These are phyloP conservation scores for Chloroclystis v-ata DNA, from an alignment of 2,888 invertebrate genomes.

Conservation along the genomic window DNA sequence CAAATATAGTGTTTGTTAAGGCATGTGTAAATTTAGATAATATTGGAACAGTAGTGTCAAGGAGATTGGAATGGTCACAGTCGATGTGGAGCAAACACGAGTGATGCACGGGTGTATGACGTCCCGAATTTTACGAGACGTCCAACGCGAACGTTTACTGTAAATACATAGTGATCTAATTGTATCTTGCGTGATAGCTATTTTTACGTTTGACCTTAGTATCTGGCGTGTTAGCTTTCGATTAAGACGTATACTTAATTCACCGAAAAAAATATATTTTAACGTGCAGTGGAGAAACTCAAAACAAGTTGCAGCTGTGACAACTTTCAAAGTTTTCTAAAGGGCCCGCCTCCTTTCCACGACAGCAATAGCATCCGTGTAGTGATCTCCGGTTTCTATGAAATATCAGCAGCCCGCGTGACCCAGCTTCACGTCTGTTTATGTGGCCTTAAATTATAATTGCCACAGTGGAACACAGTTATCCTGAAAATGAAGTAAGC, in stretches of 20 bases:
- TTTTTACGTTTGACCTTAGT: constrained; percentile 55
- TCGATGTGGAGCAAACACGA: constrained; percentile 46
- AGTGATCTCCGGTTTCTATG: constrained; percentile 42
- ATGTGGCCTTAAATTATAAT: background rate
- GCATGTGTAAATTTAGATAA: constrained; percentile 35
- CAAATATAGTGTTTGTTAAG: constrained; percentile 28
- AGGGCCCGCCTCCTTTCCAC: constrained; percentile 61
- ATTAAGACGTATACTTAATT: constrained; percentile 7
- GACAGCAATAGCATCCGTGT: constrained; percentile 39
- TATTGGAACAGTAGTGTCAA: constrained; percentile 55
- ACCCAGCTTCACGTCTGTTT: constrained; percentile 22
- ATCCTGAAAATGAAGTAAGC: constrained; percentile 1
- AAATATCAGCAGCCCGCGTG: constrained; percentile 37
- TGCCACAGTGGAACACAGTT: constrained; percentile 3
- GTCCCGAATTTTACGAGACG: constrained; percentile 32
- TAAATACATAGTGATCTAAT: constrained; percentile 77
- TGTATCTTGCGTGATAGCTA: constrained; percentile 55
- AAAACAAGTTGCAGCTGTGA: constrained; percentile 37
- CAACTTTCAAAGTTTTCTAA: constrained; percentile 67
- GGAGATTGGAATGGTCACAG: constrained; percentile 51
- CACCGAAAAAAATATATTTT: constrained; percentile 23
- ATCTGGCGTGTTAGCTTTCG: constrained; percentile 21
- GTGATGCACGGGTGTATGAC: constrained; percentile 52
- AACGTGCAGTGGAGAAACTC: constrained; percentile 31
- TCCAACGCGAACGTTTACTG: constrained; percentile 48